Base-by-base conservation (phyloP, 2,113 vertebrate genomes). In the Rhadina sibilatrix region DNA sequence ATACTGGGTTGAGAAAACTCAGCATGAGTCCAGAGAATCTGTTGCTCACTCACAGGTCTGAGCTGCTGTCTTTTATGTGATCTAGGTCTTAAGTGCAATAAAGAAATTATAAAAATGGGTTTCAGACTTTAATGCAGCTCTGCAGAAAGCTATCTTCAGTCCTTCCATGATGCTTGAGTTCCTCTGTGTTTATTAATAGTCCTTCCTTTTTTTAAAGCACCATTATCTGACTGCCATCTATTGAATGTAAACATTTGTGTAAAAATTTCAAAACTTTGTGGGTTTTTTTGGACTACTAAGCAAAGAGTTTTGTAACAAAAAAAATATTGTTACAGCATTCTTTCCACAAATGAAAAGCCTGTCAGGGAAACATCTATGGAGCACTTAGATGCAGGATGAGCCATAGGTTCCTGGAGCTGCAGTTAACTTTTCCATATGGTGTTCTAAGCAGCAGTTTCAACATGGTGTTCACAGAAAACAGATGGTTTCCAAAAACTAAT, bases 401-500 rank as follows among this genome's bases (percentile, higher is more conserved):
- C 56, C 31, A 10, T 8, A 11, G 50, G 25, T 84, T 89, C 46
- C 65, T 94, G 82, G 37, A 94, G 57, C 27, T 74, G 40, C 60
- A 68, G 64, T 81, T 75, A 24, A 57, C 57, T 94, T 94, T 89
- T 94, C 61, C 40, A 25, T 93, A 47, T 8, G 10, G 60, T 70
- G n/a, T 27, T 87, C 44, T 77, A 70, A 54, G 90, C 65, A 82
- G 61, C 81, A 91, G 57, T 93, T 95, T 71, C 81, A 89, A 71
- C 57, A 19, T 37, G 27, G 15, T 63, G 35, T 72, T 95, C 47
- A 38, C 22, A 56, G 44, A 64, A 94, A 90, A 68, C 65, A 94
- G 87, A 78, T 89, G 52, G 78, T 82, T 79, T 64, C n/a, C 72
- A 52, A 75, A 87, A 96, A 44, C 82, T 87, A 78, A 85, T 89